A percentile compares a stretch with the other conserved stretches of the same genome.
Conservation (phyloP, 2,797 vertebrate species). For the Ptychadena robeensis region DNA sequence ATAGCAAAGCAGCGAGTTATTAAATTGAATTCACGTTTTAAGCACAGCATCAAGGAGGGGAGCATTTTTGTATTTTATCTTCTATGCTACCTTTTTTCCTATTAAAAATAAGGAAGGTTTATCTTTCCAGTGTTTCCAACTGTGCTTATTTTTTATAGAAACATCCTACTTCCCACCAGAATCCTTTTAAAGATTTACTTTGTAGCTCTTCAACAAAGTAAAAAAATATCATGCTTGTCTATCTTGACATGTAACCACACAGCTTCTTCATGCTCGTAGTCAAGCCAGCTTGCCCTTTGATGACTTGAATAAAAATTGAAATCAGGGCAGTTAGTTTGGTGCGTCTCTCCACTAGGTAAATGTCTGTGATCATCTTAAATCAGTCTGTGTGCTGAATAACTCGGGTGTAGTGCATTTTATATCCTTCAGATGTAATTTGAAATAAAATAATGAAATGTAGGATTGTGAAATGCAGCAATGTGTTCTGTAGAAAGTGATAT, state of each 20-base stretch:
- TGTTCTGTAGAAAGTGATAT: constrained; percentile 15
- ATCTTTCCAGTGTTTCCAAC: too few relatives aligned
- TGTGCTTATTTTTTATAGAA: too few relatives aligned
- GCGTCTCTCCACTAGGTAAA: background rate
- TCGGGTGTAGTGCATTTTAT: background rate
- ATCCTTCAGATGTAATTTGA: constrained; percentile 30
- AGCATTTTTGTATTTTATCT: too few relatives aligned
- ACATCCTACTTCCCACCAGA: background rate
- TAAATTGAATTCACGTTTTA: too few relatives aligned
- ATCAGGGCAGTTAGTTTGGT: background rate
- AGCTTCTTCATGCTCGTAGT: background rate
- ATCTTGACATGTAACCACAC: background rate
- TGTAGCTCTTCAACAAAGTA: background rate
- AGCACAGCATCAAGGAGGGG: too few relatives aligned
- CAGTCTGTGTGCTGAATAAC: background rate
- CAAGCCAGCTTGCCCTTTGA: background rate
- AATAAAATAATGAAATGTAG: constrained; percentile 28
- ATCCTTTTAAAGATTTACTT: background rate
- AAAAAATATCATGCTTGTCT: background rate
- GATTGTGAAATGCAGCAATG: background rate
- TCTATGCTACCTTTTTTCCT: too few relatives aligned
- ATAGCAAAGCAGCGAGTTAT: too few relatives aligned
- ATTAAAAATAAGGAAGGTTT: too few relatives aligned
- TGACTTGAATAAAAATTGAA: background rate
- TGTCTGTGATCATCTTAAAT: background rate